These are phyloP conservation scores for Calliopum simillimum DNA, from an alignment of 2,888 invertebrate genomes.

Conservation along the genomic window DNA sequence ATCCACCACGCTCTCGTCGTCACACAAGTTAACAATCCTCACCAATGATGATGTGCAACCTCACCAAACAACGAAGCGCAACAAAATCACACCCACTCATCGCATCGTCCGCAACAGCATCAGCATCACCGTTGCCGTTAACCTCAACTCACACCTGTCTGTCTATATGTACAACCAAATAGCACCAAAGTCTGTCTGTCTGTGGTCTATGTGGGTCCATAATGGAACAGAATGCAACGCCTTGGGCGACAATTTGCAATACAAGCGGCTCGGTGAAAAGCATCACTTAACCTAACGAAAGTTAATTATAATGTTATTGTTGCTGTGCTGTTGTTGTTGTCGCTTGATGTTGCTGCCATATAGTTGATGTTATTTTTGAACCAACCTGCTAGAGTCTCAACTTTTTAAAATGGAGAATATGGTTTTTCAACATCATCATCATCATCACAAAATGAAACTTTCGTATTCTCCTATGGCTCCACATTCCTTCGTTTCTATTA, in stretches of 20 bases:
- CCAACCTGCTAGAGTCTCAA: too few relatives aligned
- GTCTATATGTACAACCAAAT: not conserved
- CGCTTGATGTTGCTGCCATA: not conserved
- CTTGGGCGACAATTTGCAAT: conserved; percentile 47
- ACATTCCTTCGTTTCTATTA: too few relatives aligned
- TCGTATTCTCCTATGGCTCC: too few relatives aligned
- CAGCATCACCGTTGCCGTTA: not conserved
- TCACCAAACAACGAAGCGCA: not conserved
- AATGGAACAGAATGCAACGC: conserved; percentile 24
- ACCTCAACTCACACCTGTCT: not conserved
- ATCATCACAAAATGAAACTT: too few relatives aligned
- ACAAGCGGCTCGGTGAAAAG: conserved; percentile 46
- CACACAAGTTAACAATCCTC: not conserved
- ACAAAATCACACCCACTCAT: not conserved
- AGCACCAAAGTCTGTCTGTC: too few relatives aligned
- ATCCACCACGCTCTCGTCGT: not conserved
- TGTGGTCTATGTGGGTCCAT: not conserved
- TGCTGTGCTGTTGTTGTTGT: conserved; percentile 12
- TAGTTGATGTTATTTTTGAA: not conserved
- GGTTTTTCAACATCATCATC: too few relatives aligned
- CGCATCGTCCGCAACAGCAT: not conserved
- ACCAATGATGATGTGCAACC: not conserved
- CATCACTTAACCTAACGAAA: conserved; percentile 50
- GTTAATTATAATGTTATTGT: conserved; percentile 48
- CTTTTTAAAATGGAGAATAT: too few relatives aligned